Base-by-base conservation (phyloP, 2,888 invertebrate species). In the Aricia artaxerxes region DNA sequence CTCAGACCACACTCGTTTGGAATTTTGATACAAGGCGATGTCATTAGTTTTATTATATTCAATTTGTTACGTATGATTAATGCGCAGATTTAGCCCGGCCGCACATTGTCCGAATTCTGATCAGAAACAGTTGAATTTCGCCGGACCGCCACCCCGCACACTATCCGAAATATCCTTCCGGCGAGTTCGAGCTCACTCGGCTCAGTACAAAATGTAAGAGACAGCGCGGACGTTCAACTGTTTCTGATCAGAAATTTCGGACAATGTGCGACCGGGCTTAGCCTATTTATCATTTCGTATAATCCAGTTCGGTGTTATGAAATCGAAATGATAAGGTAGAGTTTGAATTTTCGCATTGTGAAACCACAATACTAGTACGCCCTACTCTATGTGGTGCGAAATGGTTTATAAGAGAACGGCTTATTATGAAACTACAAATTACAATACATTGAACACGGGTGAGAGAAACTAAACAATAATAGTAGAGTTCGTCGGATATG, bases 51-150 rank as follows among this genome's bases (percentile, higher is more conserved):
- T 35, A 69, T 69, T 69, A 24, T 35, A 69, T 69, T 69, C 69
- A 69, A 69, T 69, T 69, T 69, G 69, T 69, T 69, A 69, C 31
- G n/a, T 64, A 64, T 64, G 64, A 64, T 64, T 64, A 64, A 64
- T 69, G 69, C 31, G 35, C 11, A 35, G 64, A 69, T 69, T 69
- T 69, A 24, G 24, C 24, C 24, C 24, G 24, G 24, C 24, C 24
- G 24, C 24, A 24, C 24, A 24, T 24, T 24, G 24, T 24, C 24
- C 24, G 24, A 24, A 24, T 24, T 24, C 24, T 24, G 24, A 24
- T 24, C 24, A 24, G 24, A 24, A 24, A 24, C 24, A 24, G 24
- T 24, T 24, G 24, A 24, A 24, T 24, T 24, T 24, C 24, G 24
- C 24, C 24, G 24, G 24, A 24, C 24, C 24, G 24, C 24, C 24